phyloP scores from a whole-genome alignment of 1,140 invertebrate genomes.

The Brachionus asplanchnoidis region DNA sequence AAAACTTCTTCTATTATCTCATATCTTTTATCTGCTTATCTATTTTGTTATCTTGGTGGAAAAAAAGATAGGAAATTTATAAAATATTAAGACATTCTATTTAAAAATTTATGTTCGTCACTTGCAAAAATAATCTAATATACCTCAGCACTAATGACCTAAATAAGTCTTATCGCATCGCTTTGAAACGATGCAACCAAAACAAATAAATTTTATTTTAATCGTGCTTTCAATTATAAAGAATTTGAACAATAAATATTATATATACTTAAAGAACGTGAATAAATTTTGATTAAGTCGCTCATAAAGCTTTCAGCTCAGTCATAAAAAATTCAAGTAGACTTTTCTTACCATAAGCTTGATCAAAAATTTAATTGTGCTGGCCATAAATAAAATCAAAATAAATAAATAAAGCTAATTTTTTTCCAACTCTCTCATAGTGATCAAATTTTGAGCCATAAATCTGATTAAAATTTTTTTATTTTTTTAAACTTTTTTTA shows the following conservation, averaged over 20 bases:
- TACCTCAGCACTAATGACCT: conserved; percentile 2
- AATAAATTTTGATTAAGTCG: not conserved
- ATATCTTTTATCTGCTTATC: not conserved
- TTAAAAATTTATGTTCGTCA: not conserved
- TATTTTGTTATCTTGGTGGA: not conserved
- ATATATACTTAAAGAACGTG: not conserved
- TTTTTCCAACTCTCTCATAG: not conserved
- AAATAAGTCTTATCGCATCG: conserved; percentile 3
- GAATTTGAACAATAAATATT: not conserved
- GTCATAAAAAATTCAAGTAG: not conserved
- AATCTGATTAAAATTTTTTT: conserved; percentile 12
- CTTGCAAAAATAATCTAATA: not conserved
- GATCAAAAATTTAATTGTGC: not conserved
- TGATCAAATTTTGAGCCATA: not conserved
- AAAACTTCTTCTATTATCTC: not conserved
- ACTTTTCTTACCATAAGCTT: not conserved
- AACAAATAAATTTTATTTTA: conserved; percentile 5
- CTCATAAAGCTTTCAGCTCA: not conserved
- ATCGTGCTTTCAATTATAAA: conserved; percentile 26
- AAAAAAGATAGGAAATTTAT: not conserved
- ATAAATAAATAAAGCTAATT: not conserved
- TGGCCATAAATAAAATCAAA: not conserved
- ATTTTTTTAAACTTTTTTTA: not conserved
- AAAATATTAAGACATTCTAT: conserved; percentile 19
- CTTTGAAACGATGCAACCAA: not conserved